Evolutionary conservation across 2,113 vertebrate species (phyloP).

Genomic region (Heliornis fulica): DNA sequence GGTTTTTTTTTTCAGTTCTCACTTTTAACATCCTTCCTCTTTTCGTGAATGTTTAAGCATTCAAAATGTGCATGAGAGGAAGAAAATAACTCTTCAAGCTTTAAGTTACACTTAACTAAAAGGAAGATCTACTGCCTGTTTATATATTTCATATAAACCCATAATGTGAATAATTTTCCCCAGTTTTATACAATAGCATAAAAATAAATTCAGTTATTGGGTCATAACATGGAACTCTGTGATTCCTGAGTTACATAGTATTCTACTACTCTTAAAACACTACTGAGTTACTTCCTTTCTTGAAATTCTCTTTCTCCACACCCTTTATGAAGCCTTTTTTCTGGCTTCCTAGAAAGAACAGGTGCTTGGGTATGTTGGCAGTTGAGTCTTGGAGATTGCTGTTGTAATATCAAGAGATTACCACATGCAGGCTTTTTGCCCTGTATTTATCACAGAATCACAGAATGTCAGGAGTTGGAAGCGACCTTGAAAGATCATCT

Average conservation of each 20-base stretch:
- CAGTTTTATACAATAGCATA: not conserved
- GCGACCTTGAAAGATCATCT: no score
- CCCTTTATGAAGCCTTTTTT: not conserved
- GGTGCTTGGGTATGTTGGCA: not conserved
- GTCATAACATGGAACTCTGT: not conserved
- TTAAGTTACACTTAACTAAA: not conserved
- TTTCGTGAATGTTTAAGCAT: not conserved
- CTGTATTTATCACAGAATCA: no score
- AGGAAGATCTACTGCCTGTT: not conserved
- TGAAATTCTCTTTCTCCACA: not conserved
- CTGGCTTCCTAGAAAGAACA: not conserved
- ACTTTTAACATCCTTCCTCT: constrained; percentile 15
- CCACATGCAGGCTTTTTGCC: not conserved
- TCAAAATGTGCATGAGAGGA: not conserved
- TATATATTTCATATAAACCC: not conserved
- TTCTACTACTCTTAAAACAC: not conserved
- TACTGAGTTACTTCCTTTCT: not conserved
- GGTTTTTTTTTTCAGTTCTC: constrained; percentile 4
- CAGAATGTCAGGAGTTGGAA: no score
- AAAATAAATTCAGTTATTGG: not conserved
- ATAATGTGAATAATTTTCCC: not conserved
- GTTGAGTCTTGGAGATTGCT: not conserved
- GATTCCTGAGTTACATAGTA: not conserved
- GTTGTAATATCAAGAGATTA: not conserved
- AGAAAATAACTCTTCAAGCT: not conserved